phyloP scores from a whole-genome alignment of 2,888 invertebrate species.

The Eugnorisma glareosa region DNA sequence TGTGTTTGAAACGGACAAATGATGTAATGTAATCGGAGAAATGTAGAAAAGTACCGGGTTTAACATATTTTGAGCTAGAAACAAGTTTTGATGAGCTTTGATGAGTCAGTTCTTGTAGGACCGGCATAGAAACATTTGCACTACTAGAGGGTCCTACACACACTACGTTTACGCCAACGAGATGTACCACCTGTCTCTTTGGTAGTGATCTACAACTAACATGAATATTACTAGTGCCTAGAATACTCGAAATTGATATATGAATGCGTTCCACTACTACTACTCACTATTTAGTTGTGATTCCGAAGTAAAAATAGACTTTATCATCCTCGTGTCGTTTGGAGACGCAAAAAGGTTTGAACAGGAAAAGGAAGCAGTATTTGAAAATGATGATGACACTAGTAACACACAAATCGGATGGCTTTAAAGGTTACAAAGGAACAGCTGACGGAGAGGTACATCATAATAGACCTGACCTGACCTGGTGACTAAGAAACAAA shows the following conservation, averaged over 20 bases:
- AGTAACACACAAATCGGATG: neutral
- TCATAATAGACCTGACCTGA: too few species aligned
- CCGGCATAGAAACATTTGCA: neutral
- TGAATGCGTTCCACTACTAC: slow-evolving; percentile 25
- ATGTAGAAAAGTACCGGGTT: slow-evolving; percentile 17
- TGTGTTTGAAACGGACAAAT: slow-evolving; percentile 15
- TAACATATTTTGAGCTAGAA: neutral
- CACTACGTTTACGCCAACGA: neutral
- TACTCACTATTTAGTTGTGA: slow-evolving; percentile 36
- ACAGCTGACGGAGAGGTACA: neutral
- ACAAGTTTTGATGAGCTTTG: neutral
- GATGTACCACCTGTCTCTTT: slow-evolving; percentile 17
- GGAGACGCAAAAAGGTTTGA: neutral
- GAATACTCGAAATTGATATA: slow-evolving; percentile 43
- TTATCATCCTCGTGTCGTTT: neutral
- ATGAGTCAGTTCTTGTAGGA: too few species aligned
- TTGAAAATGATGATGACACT: neutral
- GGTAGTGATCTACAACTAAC: slow-evolving; percentile 33
- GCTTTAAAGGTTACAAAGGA: neutral
- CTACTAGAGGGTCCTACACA: neutral
- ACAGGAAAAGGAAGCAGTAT: neutral
- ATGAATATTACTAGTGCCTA: slow-evolving; percentile 47
- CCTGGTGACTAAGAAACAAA: neutral
- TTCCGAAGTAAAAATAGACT: slow-evolving; percentile 17
- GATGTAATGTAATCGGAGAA: slow-evolving; percentile 7